Percentiles rank a stretch among this genome's conserved stretches.
phyloP scores from a whole-genome alignment of 2,888 invertebrate species.

The Dastarcus helophoroides region DNA sequence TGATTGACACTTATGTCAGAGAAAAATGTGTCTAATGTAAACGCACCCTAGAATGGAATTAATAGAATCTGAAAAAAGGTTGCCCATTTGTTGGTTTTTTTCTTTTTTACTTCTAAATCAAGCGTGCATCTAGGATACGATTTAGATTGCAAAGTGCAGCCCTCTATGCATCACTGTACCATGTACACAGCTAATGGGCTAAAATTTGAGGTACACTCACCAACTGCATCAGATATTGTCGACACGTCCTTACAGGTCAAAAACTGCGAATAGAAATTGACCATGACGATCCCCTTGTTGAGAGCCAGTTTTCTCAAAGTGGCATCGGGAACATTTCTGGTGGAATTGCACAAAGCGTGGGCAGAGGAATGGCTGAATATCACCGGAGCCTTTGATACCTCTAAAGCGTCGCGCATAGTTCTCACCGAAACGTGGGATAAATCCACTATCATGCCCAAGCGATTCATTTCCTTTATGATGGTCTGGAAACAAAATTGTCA shows the following conservation, averaged over 20 bases:
- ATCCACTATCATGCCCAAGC: slow-evolving; percentile 80
- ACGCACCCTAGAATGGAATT: no score
- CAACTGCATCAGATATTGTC: slow-evolving; percentile 68
- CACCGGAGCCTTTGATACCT: slow-evolving; percentile 68
- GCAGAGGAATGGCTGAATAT: slow-evolving; percentile 81
- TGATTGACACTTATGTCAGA: no score
- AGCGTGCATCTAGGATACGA: no score
- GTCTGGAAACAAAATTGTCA: slow-evolving; percentile 39
- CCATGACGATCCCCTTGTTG: slow-evolving; percentile 77
- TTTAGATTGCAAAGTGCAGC: no score
- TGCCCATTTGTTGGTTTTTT: no score
- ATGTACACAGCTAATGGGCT: no score
- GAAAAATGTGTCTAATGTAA: no score
- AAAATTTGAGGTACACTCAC: no score
- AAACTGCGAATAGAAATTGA: slow-evolving; percentile 73
- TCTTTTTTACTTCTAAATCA: no score
- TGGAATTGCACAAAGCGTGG: slow-evolving; percentile 66
- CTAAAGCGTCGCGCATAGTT: slow-evolving; percentile 71
- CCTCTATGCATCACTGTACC: no score
- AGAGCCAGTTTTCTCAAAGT: slow-evolving; percentile 59
- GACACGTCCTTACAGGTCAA: slow-evolving; percentile 63
- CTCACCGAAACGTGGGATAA: slow-evolving; percentile 68
- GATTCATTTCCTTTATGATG: slow-evolving; percentile 79
- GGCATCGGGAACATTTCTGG: slow-evolving; percentile 70
- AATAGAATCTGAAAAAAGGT: no score